Conservation (phyloP, 2,797 vertebrate genomes). For the Megalops cyprinoides region DNA sequence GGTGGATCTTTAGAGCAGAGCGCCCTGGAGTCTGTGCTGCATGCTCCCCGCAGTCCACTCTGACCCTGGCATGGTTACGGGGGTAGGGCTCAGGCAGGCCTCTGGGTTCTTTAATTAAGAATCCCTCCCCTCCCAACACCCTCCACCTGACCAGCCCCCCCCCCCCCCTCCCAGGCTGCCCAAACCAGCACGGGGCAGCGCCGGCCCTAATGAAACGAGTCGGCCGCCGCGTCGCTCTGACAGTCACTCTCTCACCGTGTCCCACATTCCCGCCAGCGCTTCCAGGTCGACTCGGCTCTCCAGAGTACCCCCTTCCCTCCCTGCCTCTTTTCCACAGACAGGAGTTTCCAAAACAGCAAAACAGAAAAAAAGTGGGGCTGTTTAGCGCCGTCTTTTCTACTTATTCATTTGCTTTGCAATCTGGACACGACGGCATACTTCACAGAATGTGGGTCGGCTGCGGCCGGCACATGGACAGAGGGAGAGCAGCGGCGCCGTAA, state of each 20-base stretch:
- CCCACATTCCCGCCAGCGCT: constrained; percentile 24
- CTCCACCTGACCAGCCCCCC: no score
- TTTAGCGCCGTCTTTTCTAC: not conserved
- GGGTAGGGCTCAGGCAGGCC: constrained; percentile 14
- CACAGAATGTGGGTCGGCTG: no score
- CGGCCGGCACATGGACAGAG: no score
- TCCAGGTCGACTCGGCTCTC: not conserved
- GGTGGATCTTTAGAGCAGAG: not conserved
- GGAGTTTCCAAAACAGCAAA: not conserved
- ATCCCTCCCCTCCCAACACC: not conserved
- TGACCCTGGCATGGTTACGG: constrained; percentile 2
- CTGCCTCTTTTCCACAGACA: not conserved
- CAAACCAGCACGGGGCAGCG: constrained; percentile 2
- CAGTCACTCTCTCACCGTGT: constrained; percentile 11
- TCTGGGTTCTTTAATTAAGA: constrained; percentile 40
- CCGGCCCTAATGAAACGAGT: constrained; percentile 21
- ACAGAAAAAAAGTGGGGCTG: not conserved
- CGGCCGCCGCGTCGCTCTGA: not conserved
- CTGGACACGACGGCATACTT: no score
- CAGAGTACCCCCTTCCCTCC: not conserved
- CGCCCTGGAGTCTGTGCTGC: not conserved
- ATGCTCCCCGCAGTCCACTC: not conserved
- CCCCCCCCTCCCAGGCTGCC: no score
- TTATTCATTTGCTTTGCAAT: not conserved
- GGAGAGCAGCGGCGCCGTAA: no score